phyloP scores from a whole-genome alignment of 2,113 vertebrate genomes.

The Zosterops lateralis region DNA sequence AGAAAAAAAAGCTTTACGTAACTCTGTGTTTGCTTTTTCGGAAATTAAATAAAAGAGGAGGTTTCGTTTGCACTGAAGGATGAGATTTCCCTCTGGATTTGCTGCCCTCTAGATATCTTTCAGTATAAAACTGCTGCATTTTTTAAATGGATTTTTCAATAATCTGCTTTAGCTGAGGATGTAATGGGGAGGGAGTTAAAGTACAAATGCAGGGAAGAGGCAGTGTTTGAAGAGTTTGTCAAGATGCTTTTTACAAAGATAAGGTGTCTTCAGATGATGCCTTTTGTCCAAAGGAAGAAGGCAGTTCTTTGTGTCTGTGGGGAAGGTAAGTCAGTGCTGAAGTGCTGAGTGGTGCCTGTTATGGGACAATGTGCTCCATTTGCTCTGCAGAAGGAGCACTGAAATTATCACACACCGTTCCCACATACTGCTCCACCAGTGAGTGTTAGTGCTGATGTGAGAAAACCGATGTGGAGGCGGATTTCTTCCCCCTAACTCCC shows the following conservation, averaged over 20 bases:
- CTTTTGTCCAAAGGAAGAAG: not conserved
- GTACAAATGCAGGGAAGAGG: not conserved
- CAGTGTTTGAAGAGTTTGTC: not conserved
- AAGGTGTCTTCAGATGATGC: not conserved
- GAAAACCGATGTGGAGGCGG: not conserved
- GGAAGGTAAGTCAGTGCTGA: not conserved
- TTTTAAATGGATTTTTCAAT: slow-evolving; percentile 49
- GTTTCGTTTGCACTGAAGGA: slow-evolving; percentile 36
- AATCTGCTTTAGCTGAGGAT: slow-evolving; percentile 12
- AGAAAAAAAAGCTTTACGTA: not conserved
- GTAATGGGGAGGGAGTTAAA: not conserved
- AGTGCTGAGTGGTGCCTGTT: not conserved
- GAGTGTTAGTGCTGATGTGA: not conserved
- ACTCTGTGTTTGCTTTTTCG: slow-evolving; percentile 17
- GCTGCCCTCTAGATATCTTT: slow-evolving; percentile 65
- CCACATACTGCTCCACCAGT: not conserved
- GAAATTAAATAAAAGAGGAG: slow-evolving; percentile 36
- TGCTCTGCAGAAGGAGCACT: not conserved
- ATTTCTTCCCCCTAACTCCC: not conserved
- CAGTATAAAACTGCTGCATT: slow-evolving; percentile 38
- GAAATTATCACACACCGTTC: not conserved
- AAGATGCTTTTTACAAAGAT: not conserved
- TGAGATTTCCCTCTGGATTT: slow-evolving; percentile 60
- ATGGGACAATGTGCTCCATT: not conserved
- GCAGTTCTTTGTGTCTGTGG: not conserved